These are phyloP conservation scores for Drosophila nigrodunni DNA, from an alignment of 1,140 invertebrate species.

Conservation along the genomic window DNA sequence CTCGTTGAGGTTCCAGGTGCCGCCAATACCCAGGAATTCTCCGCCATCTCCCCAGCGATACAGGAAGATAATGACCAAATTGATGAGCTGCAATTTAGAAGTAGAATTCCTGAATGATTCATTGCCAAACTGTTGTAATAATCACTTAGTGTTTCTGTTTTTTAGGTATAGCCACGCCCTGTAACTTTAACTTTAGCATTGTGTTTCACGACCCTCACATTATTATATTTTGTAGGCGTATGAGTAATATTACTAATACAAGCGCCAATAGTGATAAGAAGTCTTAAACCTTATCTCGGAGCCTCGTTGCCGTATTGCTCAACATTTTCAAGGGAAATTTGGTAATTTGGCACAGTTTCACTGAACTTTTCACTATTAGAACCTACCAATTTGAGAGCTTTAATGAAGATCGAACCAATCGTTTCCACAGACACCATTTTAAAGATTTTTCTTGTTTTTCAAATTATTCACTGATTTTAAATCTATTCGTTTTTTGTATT, in stretches of 20 bases:
- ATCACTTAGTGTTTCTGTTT: neutral
- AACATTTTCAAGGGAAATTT: slow-evolving; percentile 14
- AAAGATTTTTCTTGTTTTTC: slow-evolving; percentile 14
- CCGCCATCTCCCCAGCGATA: slow-evolving; percentile 93
- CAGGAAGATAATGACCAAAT: slow-evolving; percentile 91
- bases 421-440: slow-evolving; percentile 91
- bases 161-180: slow-evolving; percentile 26
- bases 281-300: slow-evolving; percentile 47
- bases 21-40: slow-evolving; percentile 92
- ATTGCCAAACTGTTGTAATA: slow-evolving; percentile 5
- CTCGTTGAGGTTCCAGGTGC: slow-evolving; percentile 95
- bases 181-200: slow-evolving; percentile 5
- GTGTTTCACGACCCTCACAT: slow-evolving; percentile 37
- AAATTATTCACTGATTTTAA: slow-evolving; percentile 5
- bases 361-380: neutral
- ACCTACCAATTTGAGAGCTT: slow-evolving; percentile 92
- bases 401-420: slow-evolving; percentile 91
- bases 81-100: slow-evolving; percentile 87
- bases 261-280: slow-evolving; percentile 53
- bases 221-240: slow-evolving; percentile 30
- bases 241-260: slow-evolving; percentile 70
- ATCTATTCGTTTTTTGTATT: slow-evolving; percentile 31
- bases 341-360: neutral
- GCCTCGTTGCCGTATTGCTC: slow-evolving; percentile 51
- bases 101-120: slow-evolving; percentile 11